Conservation (phyloP, 2,888 invertebrate species). For the Abrostola triplasia region DNA sequence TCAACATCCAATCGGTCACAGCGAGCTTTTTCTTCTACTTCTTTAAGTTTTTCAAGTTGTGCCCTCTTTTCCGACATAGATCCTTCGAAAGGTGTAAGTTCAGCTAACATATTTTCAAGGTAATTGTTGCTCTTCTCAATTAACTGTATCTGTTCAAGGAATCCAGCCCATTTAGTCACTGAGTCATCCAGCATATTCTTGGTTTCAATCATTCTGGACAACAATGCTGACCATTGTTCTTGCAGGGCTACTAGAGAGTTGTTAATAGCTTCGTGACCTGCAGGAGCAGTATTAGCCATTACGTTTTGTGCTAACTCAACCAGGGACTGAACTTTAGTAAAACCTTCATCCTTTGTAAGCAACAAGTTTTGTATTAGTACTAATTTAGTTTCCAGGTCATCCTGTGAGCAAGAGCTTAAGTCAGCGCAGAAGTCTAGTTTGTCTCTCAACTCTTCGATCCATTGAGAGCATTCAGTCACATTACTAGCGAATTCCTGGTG, state of each 20-base stretch:
- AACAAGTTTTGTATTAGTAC: conserved; percentile 95
- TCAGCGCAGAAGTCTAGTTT: conserved; percentile 96
- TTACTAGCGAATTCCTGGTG: conserved; percentile 96
- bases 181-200: conserved; percentile 96
- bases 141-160: conserved; percentile 95
- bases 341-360: conserved; percentile 97
- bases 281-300: conserved; percentile 95
- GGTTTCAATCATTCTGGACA: conserved; percentile 96
- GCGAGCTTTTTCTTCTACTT: conserved; percentile 95
- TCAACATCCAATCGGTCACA: conserved; percentile 97
- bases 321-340: conserved; percentile 94
- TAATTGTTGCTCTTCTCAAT: conserved; percentile 94
- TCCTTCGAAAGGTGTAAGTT: conserved; percentile 92
- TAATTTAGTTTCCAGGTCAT: conserved; percentile 95
- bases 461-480: conserved; percentile 93
- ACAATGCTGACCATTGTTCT: conserved; percentile 96
- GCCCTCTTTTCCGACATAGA: conserved; percentile 95
- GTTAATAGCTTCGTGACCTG: conserved; percentile 96
- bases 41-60: conserved; percentile 95
- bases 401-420: conserved; percentile 93
- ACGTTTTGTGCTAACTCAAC: conserved; percentile 97
- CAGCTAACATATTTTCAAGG: conserved; percentile 92
- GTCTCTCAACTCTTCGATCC: conserved; percentile 94
- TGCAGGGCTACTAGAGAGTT: conserved; percentile 94
- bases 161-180: conserved; percentile 96